Conservation (phyloP, 2,888 invertebrate genomes). For the Drosophila neotestacea region DNA sequence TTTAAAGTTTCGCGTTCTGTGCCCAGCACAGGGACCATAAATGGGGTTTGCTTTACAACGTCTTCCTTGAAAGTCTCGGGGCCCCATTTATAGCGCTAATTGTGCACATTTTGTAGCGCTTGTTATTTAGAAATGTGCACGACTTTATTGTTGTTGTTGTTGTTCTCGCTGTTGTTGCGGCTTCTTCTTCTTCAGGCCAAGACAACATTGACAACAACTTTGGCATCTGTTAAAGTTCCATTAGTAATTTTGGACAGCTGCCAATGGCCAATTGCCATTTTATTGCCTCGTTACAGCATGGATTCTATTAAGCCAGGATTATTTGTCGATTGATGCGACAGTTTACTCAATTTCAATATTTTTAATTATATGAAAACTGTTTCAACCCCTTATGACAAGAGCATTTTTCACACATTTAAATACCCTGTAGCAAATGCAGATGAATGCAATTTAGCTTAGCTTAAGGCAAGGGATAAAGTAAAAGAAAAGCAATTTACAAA, state of each 20-base stretch:
- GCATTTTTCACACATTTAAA: neutral
- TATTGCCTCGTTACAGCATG: conserved; percentile 14
- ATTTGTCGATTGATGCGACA: conserved; percentile 5
- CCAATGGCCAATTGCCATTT: conserved; percentile 41
- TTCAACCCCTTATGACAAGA: neutral
- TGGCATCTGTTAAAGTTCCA: conserved; percentile 52
- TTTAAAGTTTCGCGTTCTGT: conserved; percentile 67
- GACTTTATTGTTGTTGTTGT: conserved; percentile 39
- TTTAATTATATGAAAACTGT: conserved; percentile 5
- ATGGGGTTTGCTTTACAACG: conserved; percentile 54
- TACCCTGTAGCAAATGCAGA: conserved; percentile 8
- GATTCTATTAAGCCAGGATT: conserved; percentile 30
- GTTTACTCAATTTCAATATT: conserved; percentile 16
- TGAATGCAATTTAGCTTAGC: neutral
- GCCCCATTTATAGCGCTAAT: conserved; percentile 75
- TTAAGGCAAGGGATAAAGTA: no score
- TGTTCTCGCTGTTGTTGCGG: neutral
- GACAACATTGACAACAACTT: conserved; percentile 17
- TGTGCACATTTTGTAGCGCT: conserved; percentile 76
- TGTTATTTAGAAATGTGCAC: conserved; percentile 69
- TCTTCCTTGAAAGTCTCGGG: conserved; percentile 41
- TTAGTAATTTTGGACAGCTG: conserved; percentile 45
- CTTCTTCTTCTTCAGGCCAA: conserved; percentile 7
- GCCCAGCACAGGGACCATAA: conserved; percentile 57
- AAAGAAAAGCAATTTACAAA: no score